phyloP scores from a whole-genome alignment of 2,888 invertebrate species.

The Sericinus montela region DNA sequence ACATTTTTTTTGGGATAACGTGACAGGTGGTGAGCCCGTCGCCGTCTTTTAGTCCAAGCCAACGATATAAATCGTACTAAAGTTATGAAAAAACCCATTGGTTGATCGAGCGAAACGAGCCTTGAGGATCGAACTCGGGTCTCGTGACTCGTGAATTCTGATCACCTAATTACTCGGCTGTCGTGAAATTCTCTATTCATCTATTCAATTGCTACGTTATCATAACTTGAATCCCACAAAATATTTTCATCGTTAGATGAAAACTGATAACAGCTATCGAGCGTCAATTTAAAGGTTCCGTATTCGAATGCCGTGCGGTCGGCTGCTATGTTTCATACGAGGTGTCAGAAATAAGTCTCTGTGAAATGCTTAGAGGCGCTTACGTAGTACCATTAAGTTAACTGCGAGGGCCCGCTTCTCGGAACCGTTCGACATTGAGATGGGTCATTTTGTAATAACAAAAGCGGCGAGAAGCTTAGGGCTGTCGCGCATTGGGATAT shows the following conservation, averaged over 20 bases:
- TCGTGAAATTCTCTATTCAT: neutral
- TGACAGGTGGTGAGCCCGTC: too few relatives aligned
- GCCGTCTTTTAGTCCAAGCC: too few relatives aligned
- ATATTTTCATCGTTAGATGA: conserved; percentile 9
- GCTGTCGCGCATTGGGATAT: conserved; percentile 31
- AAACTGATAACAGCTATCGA: conserved; percentile 23
- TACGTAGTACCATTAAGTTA: conserved; percentile 29
- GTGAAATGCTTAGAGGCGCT: conserved; percentile 62
- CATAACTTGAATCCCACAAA: neutral
- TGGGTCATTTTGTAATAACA: conserved; percentile 76
- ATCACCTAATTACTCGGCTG: too few relatives aligned
- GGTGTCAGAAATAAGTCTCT: conserved; percentile 74
- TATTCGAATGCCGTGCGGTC: conserved; percentile 28
- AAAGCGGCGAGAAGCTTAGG: conserved; percentile 48
- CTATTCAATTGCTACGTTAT: conserved; percentile 18
- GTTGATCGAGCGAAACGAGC: too few relatives aligned
- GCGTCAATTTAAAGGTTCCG: conserved; percentile 32
- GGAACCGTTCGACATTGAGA: conserved; percentile 73
- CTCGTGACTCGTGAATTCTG: too few relatives aligned
- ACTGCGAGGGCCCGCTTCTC: conserved; percentile 43
- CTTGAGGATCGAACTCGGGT: too few relatives aligned
- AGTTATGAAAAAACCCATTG: too few relatives aligned
- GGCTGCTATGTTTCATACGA: conserved; percentile 66
- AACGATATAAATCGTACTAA: too few relatives aligned
- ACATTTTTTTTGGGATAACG: too few relatives aligned